phyloP scores from a whole-genome alignment of 2,888 invertebrate species.

The Drosophila parthenogenetica region DNA sequence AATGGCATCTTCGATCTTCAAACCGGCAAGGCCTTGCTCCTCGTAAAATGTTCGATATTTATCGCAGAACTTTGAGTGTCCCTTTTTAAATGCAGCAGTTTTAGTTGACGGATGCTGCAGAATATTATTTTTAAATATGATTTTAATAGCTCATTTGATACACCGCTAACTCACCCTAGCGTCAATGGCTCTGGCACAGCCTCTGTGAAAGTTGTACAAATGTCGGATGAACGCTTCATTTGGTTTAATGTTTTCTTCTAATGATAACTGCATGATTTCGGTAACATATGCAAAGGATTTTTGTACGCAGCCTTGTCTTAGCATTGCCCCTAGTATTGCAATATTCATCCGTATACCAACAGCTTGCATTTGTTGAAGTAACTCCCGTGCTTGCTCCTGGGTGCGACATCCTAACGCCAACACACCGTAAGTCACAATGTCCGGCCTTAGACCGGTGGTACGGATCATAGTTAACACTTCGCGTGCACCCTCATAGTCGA shows the following conservation, averaged over 20 bases:
- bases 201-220: conserved; percentile 88
- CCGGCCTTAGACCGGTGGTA: conserved; percentile 87
- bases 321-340: conserved; percentile 90
- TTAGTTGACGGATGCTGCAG: conserved; percentile 84
- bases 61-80: conserved; percentile 85
- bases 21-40: conserved; percentile 85
- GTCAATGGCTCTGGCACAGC: conserved; percentile 86
- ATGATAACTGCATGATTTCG: conserved; percentile 89
- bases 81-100: conserved; percentile 80
- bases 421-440: conserved; percentile 94
- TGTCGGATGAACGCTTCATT: conserved; percentile 88
- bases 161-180: conserved; percentile 83
- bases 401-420: conserved; percentile 92
- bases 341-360: conserved; percentile 89
- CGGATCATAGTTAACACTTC: conserved; percentile 87
- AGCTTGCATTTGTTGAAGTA: conserved; percentile 90
- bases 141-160: not conserved
- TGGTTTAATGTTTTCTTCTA: conserved; percentile 87
- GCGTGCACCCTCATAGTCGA: conserved; percentile 89
- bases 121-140: not conserved
- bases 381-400: conserved; percentile 87
- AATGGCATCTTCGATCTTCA: conserved; percentile 83
- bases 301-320: conserved; percentile 88
- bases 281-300: conserved; percentile 89
- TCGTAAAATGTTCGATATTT: conserved; percentile 86